Evolutionary conservation across 92 coral and sea anemone species (phyloP).

Genomic region (Chrysogorgia sp.): DNA sequence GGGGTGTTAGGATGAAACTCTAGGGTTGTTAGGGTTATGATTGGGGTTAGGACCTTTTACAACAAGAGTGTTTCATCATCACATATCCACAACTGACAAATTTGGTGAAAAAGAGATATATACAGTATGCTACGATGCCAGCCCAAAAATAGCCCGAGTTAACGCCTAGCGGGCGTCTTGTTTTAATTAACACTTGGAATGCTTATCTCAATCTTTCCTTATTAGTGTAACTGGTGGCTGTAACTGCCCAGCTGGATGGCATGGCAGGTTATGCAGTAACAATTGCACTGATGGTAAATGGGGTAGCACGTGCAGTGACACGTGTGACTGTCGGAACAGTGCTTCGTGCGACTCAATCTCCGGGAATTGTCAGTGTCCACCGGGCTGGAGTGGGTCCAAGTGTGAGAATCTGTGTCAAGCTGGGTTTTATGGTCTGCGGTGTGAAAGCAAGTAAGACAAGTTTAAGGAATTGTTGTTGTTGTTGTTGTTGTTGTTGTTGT

Average conservation of each 20-base stretch:
- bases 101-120: too few relatives aligned
- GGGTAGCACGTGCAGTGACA: slow-evolving; percentile 70
- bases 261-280: slow-evolving; percentile 67
- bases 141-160: too few relatives aligned
- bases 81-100: too few relatives aligned
- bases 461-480: too few relatives aligned
- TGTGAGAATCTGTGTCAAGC: slow-evolving; percentile 71
- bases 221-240: slow-evolving; percentile 62
- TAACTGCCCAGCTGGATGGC: slow-evolving; percentile 70
- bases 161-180: too few relatives aligned
- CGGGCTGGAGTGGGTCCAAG: slow-evolving; percentile 70
- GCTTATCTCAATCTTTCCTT: neutral
- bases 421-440: slow-evolving; percentile 49
- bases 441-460: slow-evolving; percentile 44
- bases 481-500: too few relatives aligned
- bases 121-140: too few relatives aligned
- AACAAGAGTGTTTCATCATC: too few relatives aligned
- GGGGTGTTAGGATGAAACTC: too few relatives aligned
- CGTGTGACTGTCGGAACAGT: slow-evolving; percentile 64
- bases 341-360: slow-evolving; percentile 76
- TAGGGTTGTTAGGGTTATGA: too few relatives aligned
- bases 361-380: slow-evolving; percentile 72
- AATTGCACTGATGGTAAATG: slow-evolving; percentile 78
- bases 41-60: too few relatives aligned
- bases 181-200: too few relatives aligned